Base-by-base conservation (phyloP, 2,113 vertebrate genomes). In the Urocolius indicus region DNA sequence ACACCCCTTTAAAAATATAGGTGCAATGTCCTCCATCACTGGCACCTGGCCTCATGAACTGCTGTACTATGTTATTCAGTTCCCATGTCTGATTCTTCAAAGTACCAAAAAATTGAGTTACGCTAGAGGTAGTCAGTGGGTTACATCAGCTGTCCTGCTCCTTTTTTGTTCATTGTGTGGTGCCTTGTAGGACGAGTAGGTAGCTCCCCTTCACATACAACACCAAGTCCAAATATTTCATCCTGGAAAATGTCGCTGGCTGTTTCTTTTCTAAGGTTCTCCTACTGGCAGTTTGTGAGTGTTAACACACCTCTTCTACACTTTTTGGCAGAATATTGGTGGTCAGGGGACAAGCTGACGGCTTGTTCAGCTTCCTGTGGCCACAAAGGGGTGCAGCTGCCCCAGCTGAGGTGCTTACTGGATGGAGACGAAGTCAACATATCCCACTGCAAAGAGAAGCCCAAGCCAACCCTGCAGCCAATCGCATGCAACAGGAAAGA, bases 401-500 rank as follows among this genome's bases (percentile, higher is more conserved):
- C 97, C 71, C 98, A 97, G 65, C 94, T 98, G 94, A 97, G 81
- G 73, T 99, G 99, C 95, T 92, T 98, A 12, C 91, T 97, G 61
- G 97, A 98, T 68, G 90, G 68, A 41, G 96, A 82, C 0, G 98
- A 98, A 82, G 97, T 97, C 75, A 98, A 97, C 58, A 51, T 85
- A 10, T 95, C 94, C 8, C 30, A 93, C 84, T 99, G 99, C 54
- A 54, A 90, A 4, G 98, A 98, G 48, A 98, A 96, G 80, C 97
- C 73, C 20, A 98, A 98, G 89, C 98, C 98, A 54, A n/a, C 96
- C 13, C 91, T 98, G 59, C 98, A 98, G 21, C 96, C 97, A 0
- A 7, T 98, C 3, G 65, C 97, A 4, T 99, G 99, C 91, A 98
- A 97, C 95, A 98, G 98, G 91, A 98, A 98, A 98, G 98, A 98